Evolutionary conservation across 2,888 invertebrate genomes (phyloP).

Genomic region (Aquatica leii): DNA sequence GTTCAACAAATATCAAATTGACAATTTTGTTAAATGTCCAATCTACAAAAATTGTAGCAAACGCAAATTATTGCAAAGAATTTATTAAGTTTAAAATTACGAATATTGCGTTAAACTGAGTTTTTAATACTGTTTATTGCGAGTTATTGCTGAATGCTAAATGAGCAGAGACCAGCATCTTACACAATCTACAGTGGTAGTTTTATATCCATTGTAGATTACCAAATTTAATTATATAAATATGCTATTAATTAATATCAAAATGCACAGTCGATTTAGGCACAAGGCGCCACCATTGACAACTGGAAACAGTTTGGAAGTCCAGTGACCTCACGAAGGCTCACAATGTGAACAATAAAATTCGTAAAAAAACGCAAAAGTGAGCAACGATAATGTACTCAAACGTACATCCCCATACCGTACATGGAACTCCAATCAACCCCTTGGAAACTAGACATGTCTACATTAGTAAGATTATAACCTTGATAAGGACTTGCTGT

Average conservation of each 20-base stretch:
- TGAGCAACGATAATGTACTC: constrained; percentile 56
- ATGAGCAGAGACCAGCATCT: constrained; percentile 55
- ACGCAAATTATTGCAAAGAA: constrained; percentile 33
- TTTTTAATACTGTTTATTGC: constrained; percentile 64
- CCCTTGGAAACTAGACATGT: constrained; percentile 92
- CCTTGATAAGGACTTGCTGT: constrained; percentile 77
- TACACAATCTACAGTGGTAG: constrained; percentile 40
- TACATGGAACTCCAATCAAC: constrained; percentile 93
- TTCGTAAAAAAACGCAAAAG: constrained; percentile 35
- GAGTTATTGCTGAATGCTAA: constrained; percentile 64
- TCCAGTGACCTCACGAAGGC: constrained; percentile 38
- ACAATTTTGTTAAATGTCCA: neutral
- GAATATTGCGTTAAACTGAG: constrained; percentile 33
- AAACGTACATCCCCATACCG: constrained; percentile 93
- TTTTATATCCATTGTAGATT: constrained; percentile 51
- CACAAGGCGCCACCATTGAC: constrained; percentile 56
- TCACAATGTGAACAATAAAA: constrained; percentile 39
- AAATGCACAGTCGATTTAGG: constrained; percentile 53
- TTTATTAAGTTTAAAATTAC: constrained; percentile 31
- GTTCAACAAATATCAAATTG: neutral
- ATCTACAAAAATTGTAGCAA: constrained; percentile 2
- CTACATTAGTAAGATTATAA: constrained; percentile 87
- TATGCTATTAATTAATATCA: constrained; percentile 43
- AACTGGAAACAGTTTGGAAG: constrained; percentile 56
- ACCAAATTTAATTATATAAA: constrained; percentile 46